Percentiles rank a stretch among this genome's conserved stretches.
These are phyloP conservation scores for Sandelia bainsii DNA, from an alignment of 2,797 vertebrate genomes.

Conservation along the genomic window DNA sequence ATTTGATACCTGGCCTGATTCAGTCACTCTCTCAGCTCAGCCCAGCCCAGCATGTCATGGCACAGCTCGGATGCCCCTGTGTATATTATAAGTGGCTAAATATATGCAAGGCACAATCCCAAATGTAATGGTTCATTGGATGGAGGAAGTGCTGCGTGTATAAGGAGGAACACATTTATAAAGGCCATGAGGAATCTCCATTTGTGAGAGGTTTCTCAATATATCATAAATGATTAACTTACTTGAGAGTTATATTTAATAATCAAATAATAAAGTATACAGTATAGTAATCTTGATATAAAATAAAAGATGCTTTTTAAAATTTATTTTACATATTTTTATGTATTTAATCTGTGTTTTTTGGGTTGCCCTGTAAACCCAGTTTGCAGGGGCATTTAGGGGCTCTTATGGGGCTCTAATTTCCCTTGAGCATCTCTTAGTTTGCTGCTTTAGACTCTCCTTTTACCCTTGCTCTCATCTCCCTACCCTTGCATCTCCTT, in stretches of 20 bases:
- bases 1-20: conserved; percentile 83
- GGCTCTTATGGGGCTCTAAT: conserved; percentile 31
- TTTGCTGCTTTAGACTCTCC: conserved; percentile 58
- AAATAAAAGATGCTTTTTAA: not conserved
- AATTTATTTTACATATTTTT: not conserved
- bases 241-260: too few species aligned
- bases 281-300: not conserved
- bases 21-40: conserved; percentile 74
- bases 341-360: conserved; percentile 25
- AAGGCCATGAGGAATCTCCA: not conserved
- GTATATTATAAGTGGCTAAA: conserved; percentile 73
- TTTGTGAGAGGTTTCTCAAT: conserved; percentile 1
- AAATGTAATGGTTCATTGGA: conserved; percentile 31
- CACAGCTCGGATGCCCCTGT: conserved; percentile 54
- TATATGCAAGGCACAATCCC: conserved; percentile 61
- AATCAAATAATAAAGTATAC: too few species aligned
- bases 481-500: conserved; percentile 68
- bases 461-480: conserved; percentile 60
- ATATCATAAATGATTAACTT: not conserved
- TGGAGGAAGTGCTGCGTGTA: conserved; percentile 2
- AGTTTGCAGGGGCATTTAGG: conserved; percentile 51
- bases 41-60: conserved; percentile 46
- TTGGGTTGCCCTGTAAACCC: conserved; percentile 56
- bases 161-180: conserved; percentile 4
- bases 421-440: conserved; percentile 65